phyloP scores from a whole-genome alignment of 1,140 invertebrate species.

The Zaprionus inermis region DNA sequence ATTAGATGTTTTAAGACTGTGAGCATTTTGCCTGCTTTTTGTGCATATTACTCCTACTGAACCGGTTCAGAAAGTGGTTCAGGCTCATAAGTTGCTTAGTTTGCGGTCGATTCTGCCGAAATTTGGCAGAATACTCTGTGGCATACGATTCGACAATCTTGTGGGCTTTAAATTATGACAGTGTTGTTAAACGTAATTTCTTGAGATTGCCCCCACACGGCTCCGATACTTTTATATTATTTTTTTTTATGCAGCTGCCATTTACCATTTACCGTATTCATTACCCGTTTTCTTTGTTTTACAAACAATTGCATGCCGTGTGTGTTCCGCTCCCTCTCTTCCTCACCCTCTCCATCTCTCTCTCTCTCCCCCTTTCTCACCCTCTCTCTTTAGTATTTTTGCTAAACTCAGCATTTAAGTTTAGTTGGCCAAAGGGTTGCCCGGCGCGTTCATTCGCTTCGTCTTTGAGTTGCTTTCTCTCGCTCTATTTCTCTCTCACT shows the following conservation, averaged over 20 bases:
- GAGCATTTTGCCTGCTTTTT: neutral
- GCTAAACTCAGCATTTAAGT: slow-evolving; percentile 81
- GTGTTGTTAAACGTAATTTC: slow-evolving; percentile 1
- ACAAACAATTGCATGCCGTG: slow-evolving; percentile 74
- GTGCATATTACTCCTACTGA: neutral
- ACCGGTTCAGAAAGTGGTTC: neutral
- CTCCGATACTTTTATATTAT: slow-evolving; percentile 58
- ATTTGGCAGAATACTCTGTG: neutral
- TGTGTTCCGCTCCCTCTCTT: neutral
- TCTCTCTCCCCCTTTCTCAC: too few species aligned
- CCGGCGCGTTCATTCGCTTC: slow-evolving; percentile 15
- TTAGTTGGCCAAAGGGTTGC: slow-evolving; percentile 72
- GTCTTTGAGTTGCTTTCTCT: slow-evolving; percentile 16
- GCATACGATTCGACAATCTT: neutral
- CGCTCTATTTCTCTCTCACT: slow-evolving; percentile 10
- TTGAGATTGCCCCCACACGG: neutral
- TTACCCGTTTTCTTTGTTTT: slow-evolving; percentile 70
- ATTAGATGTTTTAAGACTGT: too few species aligned
- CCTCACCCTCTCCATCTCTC: neutral
- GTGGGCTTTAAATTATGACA: slow-evolving; percentile 1
- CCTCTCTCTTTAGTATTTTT: slow-evolving; percentile 47
- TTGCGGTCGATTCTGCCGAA: neutral
- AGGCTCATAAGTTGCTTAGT: neutral
- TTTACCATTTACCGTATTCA: slow-evolving; percentile 71
- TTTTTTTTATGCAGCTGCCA: slow-evolving; percentile 61